A percentile compares a stretch with the other conserved stretches of the same genome.
These are phyloP conservation scores for Leptobrachium leishanense DNA, from an alignment of 2,113 vertebrate genomes.

Conservation along the genomic window DNA sequence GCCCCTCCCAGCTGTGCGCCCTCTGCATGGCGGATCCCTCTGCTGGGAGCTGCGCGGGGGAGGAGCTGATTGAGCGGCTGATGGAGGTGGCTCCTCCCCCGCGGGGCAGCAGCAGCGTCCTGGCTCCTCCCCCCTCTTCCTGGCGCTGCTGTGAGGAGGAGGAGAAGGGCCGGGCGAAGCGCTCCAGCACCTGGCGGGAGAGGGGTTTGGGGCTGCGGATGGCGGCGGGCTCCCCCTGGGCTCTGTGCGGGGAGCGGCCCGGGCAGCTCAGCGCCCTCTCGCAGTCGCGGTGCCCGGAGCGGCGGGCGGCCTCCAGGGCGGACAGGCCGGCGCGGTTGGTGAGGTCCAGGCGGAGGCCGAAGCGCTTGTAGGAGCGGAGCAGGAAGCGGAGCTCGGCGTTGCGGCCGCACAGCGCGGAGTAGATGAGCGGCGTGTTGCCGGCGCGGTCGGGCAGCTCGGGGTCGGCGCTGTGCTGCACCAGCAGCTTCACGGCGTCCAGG, in stretches of 20 bases:
- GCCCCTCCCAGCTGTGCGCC: slow-evolving; percentile 59
- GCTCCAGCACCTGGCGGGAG: slow-evolving; percentile 59
- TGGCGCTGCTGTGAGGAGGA: background rate
- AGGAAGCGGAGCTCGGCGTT: slow-evolving; percentile 83
- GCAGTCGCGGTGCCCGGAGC: slow-evolving; percentile 78
- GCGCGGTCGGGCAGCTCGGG: slow-evolving; percentile 78
- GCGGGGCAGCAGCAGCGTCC: background rate
- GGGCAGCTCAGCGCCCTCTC: slow-evolving; percentile 70
- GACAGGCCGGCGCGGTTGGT: slow-evolving; percentile 79
- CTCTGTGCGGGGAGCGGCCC: slow-evolving; percentile 56
- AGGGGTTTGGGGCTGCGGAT: slow-evolving; percentile 57
- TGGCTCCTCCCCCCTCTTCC: background rate
- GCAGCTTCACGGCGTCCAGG: slow-evolving; percentile 80
- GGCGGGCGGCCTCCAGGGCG: slow-evolving; percentile 74
- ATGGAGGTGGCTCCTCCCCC: background rate
- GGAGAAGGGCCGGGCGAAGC: slow-evolving; percentile 50
- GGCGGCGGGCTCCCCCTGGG: slow-evolving; percentile 64
- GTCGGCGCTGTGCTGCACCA: slow-evolving; percentile 84
- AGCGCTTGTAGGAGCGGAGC: slow-evolving; percentile 82
- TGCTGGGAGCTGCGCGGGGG: slow-evolving; percentile 17
- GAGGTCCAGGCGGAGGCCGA: slow-evolving; percentile 77
- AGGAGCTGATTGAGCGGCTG: background rate
- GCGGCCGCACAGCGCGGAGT: slow-evolving; percentile 81
- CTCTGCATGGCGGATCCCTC: slow-evolving; percentile 55
- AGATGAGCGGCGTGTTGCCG: slow-evolving; percentile 86